A percentile compares a stretch with the other conserved stretches of the same genome.
phyloP scores from a whole-genome alignment of 2,888 invertebrate species.

The Drosophila subquinaria region DNA sequence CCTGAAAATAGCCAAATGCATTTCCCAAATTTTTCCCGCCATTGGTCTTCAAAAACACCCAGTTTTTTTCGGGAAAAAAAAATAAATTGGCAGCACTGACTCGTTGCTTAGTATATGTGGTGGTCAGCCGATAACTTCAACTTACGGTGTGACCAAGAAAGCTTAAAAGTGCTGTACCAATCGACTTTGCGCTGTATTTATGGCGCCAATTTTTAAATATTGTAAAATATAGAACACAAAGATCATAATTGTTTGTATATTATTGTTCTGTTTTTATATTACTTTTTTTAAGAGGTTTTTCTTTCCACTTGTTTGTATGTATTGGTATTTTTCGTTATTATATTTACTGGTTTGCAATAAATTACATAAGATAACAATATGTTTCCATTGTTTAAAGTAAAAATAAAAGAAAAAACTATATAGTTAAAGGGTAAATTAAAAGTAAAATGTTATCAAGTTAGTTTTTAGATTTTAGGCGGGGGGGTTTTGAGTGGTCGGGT shows the following conservation, averaged over 20 bases:
- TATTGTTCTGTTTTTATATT: constrained; percentile 75
- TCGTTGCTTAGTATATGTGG: constrained; percentile 1
- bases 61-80: too few relatives aligned
- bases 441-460: constrained; percentile 68
- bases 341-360: constrained; percentile 76
- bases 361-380: constrained; percentile 71
- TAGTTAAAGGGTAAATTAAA: constrained; percentile 67
- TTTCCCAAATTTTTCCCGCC: too few relatives aligned
- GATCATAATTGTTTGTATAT: constrained; percentile 56
- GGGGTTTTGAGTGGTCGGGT: constrained; percentile 44
- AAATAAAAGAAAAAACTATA: constrained; percentile 58
- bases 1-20: too few relatives aligned
- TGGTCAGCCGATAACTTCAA: constrained; percentile 30
- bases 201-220: constrained; percentile 3
- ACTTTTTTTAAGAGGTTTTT: constrained; percentile 55
- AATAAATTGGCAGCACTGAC: too few relatives aligned
- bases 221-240: neutral
- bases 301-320: constrained; percentile 67
- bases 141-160: constrained; percentile 8
- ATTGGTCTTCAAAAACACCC: too few relatives aligned
- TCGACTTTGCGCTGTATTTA: neutral
- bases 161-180: neutral
- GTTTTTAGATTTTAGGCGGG: constrained; percentile 52
- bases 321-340: constrained; percentile 66
- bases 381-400: constrained; percentile 58